Base-by-base conservation (phyloP, 2,113 vertebrate genomes). In the Hemiscyllium ocellatum region DNA sequence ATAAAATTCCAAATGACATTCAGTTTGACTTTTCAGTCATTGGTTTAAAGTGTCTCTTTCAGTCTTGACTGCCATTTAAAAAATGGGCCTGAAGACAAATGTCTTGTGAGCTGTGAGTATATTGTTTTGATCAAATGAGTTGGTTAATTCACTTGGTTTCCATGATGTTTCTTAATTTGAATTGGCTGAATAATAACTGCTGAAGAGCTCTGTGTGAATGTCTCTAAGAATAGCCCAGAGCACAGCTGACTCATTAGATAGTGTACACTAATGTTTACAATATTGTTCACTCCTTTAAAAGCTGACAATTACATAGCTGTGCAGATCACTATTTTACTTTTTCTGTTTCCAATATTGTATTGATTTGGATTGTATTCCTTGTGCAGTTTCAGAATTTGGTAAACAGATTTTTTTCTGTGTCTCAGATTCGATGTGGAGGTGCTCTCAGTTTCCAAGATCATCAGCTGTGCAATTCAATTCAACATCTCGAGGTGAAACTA, bases 361-460 rank as follows among this genome's bases (percentile, higher is more conserved):
- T 12, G 12, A 50, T 70, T 42, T 29, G 24, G 47, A 52, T 72
- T 17, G 4, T 69, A 69, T 69, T 66, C 15, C 61, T 42, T n/a
- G 42, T 89, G 6, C 22, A 4, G 91, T 24, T 47, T 50, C 94
- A 76, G 72, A 95, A 83, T 19, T 20, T 83, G 80, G 6, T 19
- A 12, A 83, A 26, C 37, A 15, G 42, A 50, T 76, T 72, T 96
- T 96, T 65, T 76, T n/a, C 56, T 96, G 96, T 85, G 96, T 96
- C 96, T 97, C 97, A 98, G 98, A 99, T 97, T 98, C 98, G 15
- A 97, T 98, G 3, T 98, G 98, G 98, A 98, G 98, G 96, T 98
- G 97, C 96, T 98, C 97, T 97, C 98, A 98, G 72, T 98, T 98
- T 96, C 98, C 99, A 50, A 97, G 98, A 95, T 98, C 98, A 95